These are phyloP conservation scores for Homarus americanus DNA, from an alignment of 1,140 invertebrate species.

Conservation along the genomic window DNA sequence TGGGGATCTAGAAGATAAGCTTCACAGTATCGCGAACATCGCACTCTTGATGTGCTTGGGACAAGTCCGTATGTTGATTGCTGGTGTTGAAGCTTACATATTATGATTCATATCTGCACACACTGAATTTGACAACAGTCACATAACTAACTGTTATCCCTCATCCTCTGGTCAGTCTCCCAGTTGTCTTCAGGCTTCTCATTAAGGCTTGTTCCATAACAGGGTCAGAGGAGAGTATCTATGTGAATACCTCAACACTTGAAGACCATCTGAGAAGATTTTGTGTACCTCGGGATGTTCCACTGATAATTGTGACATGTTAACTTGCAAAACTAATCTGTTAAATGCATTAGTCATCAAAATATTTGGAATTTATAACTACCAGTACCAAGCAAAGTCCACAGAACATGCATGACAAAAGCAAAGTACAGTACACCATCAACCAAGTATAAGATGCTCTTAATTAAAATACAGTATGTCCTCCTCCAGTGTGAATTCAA, in stretches of 20 bases:
- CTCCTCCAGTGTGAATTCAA: no score
- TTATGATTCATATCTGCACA: not conserved
- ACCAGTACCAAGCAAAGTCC: no score
- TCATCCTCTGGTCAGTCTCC: conserved; percentile 19
- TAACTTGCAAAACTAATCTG: no score
- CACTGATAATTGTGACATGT: not conserved
- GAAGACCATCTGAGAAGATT: no score
- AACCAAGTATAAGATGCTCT: no score
- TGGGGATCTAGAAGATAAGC: not conserved
- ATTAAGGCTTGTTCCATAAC: no score
- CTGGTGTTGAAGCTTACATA: not conserved
- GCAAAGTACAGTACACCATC: no score
- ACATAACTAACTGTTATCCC: not conserved
- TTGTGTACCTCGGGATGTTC: not conserved
- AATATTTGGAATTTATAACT: no score
- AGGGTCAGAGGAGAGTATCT: conserved; percentile 29
- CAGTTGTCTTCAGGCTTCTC: not conserved
- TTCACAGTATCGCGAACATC: no score
- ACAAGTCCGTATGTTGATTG: not conserved
- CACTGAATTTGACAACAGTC: conserved; percentile 7
- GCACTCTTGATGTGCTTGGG: not conserved
- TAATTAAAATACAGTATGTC: no score
- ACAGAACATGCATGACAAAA: no score
- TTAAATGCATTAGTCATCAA: no score
- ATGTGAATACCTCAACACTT: conserved; percentile 15